A percentile compares a stretch with the other conserved stretches of the same genome.
phyloP scores from a whole-genome alignment of 2,888 invertebrate species.

The Metacarcinus magister region DNA sequence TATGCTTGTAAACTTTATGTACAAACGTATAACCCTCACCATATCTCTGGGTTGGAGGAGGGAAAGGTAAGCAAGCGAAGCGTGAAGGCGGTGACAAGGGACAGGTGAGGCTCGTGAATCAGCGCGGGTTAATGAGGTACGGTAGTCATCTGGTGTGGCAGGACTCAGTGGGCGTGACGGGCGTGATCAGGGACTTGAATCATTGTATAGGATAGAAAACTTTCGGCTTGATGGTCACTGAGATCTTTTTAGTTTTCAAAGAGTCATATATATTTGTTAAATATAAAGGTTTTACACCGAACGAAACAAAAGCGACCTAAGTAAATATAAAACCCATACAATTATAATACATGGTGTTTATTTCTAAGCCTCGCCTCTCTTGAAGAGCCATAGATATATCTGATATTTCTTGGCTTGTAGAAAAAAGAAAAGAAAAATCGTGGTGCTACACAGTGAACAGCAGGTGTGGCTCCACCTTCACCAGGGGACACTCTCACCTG shows the following conservation, averaged over 20 bases:
- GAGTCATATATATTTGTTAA: background rate
- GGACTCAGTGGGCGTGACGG: background rate
- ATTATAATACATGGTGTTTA: background rate
- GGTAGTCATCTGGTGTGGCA: background rate
- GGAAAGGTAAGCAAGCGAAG: background rate
- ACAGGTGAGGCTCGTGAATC: slow-evolving; percentile 1
- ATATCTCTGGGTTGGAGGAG: background rate
- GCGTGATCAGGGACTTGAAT: slow-evolving; percentile 2
- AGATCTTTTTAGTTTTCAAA: background rate
- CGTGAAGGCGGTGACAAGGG: slow-evolving; percentile 11
- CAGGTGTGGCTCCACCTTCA: background rate
- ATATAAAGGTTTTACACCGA: background rate
- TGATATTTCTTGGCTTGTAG: background rate
- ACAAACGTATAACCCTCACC: background rate
- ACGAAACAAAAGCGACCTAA: background rate
- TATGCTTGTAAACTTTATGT: background rate
- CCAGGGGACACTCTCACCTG: slow-evolving; percentile 8
- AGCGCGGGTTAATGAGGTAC: background rate
- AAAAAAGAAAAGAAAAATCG: background rate
- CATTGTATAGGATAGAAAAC: background rate
- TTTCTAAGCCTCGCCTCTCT: background rate
- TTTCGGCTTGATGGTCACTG: background rate
- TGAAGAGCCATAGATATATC: background rate
- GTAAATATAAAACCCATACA: background rate
- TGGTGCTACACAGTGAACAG: background rate